A percentile compares a stretch with the other conserved stretches of the same genome.
Evolutionary conservation across 2,113 vertebrate species (phyloP).

Genomic region (Sinocyclocheilus grahami): DNA sequence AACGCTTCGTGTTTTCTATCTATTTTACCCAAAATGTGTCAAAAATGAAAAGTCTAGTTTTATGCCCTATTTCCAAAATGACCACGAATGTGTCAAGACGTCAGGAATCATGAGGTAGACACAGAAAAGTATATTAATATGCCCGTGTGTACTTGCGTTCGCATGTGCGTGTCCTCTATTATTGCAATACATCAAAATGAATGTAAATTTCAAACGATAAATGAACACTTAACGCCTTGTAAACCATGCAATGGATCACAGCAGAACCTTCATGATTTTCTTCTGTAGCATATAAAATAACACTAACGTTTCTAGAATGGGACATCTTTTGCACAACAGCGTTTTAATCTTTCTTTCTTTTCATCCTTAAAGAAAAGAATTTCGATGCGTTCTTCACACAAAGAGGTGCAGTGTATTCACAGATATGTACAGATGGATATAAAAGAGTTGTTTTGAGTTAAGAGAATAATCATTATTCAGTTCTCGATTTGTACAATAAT

Average conservation of each 20-base stretch:
- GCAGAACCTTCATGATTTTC: constrained; percentile 46
- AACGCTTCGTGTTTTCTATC: constrained; percentile 67
- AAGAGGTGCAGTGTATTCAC: constrained; percentile 78
- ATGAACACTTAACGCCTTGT: constrained; percentile 64
- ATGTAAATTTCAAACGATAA: constrained; percentile 50
- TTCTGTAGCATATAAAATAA: constrained; percentile 64
- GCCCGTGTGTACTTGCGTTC: constrained; percentile 59
- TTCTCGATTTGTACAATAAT: constrained; percentile 77
- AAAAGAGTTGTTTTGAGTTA: constrained; percentile 74
- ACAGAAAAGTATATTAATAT: constrained; percentile 75
- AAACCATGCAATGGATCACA: constrained; percentile 78
- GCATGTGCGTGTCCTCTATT: constrained; percentile 66
- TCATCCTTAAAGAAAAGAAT: constrained; percentile 36
- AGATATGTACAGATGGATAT: constrained; percentile 82
- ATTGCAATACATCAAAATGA: constrained; percentile 79
- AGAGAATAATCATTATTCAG: constrained; percentile 69
- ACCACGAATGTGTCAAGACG: constrained; percentile 73
- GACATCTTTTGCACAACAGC: constrained; percentile 56
- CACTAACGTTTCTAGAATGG: constrained; percentile 57
- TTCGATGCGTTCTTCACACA: constrained; percentile 67
- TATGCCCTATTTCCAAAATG: constrained; percentile 62
- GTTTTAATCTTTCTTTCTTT: constrained; percentile 24
- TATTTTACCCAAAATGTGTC: constrained; percentile 62
- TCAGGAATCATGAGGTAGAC: constrained; percentile 87
- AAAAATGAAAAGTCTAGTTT: constrained; percentile 54